phyloP scores from a whole-genome alignment of 1,140 invertebrate genomes.

The Macrocentrus cingulum region DNA sequence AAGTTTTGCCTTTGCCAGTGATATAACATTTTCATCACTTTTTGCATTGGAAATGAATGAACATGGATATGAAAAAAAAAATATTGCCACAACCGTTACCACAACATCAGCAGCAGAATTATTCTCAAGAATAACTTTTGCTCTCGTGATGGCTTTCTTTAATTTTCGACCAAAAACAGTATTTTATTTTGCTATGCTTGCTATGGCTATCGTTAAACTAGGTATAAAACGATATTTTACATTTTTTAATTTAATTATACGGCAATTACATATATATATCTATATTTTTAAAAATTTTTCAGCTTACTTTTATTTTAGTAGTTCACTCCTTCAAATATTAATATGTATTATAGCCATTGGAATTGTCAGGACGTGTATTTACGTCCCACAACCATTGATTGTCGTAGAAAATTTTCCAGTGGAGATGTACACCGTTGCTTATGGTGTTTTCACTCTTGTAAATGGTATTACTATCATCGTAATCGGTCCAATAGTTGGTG shows the following conservation, averaged over 20 bases:
- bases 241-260: no score
- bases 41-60: constrained; percentile 52
- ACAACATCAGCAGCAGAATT: constrained; percentile 46
- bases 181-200: constrained; percentile 51
- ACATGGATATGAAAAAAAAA: constrained; percentile 39
- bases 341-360: constrained; percentile 45
- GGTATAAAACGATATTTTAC: constrained; percentile 31
- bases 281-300: constrained; percentile 6
- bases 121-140: constrained; percentile 43
- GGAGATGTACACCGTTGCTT: constrained; percentile 54
- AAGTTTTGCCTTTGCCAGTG: constrained; percentile 47
- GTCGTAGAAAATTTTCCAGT: constrained; percentile 52
- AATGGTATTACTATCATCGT: constrained; percentile 48
- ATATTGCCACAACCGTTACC: constrained; percentile 46
- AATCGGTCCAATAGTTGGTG: constrained; percentile 53
- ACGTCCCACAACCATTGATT: constrained; percentile 49
- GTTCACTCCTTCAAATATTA: constrained; percentile 41
- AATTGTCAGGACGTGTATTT: constrained; percentile 46
- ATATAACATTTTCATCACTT: constrained; percentile 47
- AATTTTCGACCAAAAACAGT: constrained; percentile 45
- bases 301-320: constrained; percentile 48
- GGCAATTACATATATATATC: no score
- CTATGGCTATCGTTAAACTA: constrained; percentile 44
- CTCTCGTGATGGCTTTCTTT: constrained; percentile 45
- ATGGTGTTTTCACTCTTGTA: constrained; percentile 52